Evolutionary conservation across 2,797 vertebrate species (phyloP), one percentile per base, ranked within the genome.

Genomic region (Gallinago stenura): DNA sequence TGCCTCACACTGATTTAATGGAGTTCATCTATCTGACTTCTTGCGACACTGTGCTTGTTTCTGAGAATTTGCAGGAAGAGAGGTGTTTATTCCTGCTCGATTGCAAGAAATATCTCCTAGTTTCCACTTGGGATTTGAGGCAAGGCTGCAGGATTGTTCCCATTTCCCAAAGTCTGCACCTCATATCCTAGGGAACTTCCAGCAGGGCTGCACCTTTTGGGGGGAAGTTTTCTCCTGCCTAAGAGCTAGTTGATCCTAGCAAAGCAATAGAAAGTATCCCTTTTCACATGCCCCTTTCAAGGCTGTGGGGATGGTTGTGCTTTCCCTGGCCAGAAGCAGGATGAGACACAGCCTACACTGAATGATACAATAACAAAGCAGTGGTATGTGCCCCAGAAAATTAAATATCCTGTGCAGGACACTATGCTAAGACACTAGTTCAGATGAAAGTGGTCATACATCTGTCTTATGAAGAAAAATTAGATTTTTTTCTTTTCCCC

Each of bases 51-150:
- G 31, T 4, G 20, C 31, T 57, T 10, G 24, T 12, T 17, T 33
- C 57, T 18, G 6, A 0, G 0, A 33, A 19, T 62, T 61, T 73
- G 33, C 43, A 57, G 28, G 24, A 26, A 10, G 0, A 0, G 15
- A 85, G 31, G 18, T 31, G 18, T 54, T 84, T 45, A 19, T 53
- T 58, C n/a, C 56, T 72, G 6, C 24, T 26, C 7, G 12, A 13
- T 48, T 54, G 24, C 26, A 33, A 64, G 39, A 68, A 68, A 45
- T 37, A 69, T 26, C 24, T 58, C n/a, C 25, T 31, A 31, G 7
- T 16, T 81, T 72, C 60, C 31, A 50, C 21, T 9, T 41, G 19
- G 43, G 26, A 8, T 43, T 62, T 53, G 66, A 78, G 15, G 12
- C 12, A 69, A 79, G 24, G 33, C 37, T 77, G 30, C 3, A 43